Conservation (phyloP, 2,113 vertebrate genomes). For the Antechinus flavipes region DNA sequence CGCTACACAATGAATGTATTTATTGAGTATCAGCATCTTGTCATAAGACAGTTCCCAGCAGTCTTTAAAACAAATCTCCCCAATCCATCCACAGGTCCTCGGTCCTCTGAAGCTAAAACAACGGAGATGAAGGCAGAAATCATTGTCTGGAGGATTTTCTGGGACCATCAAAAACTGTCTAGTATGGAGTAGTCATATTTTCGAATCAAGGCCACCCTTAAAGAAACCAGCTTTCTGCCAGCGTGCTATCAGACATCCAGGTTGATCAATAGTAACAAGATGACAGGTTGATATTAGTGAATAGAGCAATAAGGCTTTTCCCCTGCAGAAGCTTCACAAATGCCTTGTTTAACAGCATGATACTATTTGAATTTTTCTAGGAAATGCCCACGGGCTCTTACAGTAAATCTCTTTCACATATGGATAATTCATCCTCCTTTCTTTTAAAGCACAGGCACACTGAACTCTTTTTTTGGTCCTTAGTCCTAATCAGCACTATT, state of each 20-base stretch:
- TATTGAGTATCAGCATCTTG: constrained; percentile 31
- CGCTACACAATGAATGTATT: constrained; percentile 58
- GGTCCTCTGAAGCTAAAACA: not conserved
- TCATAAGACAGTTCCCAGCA: constrained; percentile 50
- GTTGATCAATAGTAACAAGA: constrained; percentile 81
- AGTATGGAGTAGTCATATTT: constrained; percentile 67
- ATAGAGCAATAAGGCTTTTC: constrained; percentile 82
- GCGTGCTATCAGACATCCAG: constrained; percentile 60
- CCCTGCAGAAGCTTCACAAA: constrained; percentile 80
- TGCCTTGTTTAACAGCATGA: constrained; percentile 82
- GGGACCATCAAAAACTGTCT: constrained; percentile 72
- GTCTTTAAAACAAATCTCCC: constrained; percentile 65
- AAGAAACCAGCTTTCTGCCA: constrained; percentile 75
- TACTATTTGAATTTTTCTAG: constrained; percentile 81
- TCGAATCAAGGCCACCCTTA: constrained; percentile 67
- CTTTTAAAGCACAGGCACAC: constrained; percentile 76
- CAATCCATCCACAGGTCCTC: not conserved
- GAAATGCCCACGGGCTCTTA: constrained; percentile 79
- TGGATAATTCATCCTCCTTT: constrained; percentile 78
- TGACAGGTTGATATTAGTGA: constrained; percentile 77
- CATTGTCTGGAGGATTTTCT: constrained; percentile 57
- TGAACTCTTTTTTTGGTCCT: constrained; percentile 68
- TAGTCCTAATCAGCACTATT: constrained; percentile 70
- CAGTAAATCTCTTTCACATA: constrained; percentile 81
- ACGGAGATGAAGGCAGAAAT: not conserved